These are phyloP conservation scores for Hemiprocne comata DNA, from an alignment of 2,113 vertebrate species.

Conservation along the genomic window DNA sequence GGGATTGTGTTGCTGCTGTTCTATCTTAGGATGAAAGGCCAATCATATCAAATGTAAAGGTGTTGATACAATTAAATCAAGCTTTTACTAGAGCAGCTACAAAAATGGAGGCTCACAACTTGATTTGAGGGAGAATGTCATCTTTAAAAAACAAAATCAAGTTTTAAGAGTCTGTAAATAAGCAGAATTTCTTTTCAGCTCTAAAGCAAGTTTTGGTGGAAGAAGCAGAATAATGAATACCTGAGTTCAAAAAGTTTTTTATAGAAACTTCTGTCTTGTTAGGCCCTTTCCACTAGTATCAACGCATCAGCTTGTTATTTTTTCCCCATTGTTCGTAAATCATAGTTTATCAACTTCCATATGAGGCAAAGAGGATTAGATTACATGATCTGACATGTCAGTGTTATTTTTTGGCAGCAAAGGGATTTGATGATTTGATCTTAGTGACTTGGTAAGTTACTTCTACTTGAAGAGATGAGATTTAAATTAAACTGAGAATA, in stretches of 20 bases:
- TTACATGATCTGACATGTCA: neutral
- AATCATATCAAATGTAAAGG: neutral
- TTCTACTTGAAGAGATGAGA: slow-evolving; percentile 26
- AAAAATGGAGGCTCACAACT: neutral
- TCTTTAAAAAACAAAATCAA: neutral
- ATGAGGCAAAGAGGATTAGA: slow-evolving; percentile 10
- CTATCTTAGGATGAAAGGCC: neutral
- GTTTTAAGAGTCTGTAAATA: neutral
- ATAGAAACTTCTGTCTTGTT: neutral
- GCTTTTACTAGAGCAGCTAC: neutral
- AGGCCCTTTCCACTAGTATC: neutral
- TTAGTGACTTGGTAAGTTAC: slow-evolving; percentile 4
- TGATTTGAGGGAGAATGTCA: neutral
- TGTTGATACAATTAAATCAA: neutral
- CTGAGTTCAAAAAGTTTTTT: neutral
- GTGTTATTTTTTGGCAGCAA: neutral
- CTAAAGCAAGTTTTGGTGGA: neutral
- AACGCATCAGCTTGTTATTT: neutral
- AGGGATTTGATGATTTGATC: slow-evolving; percentile 24
- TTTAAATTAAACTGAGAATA: slow-evolving; percentile 68
- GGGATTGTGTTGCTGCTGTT: neutral
- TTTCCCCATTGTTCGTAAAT: neutral
- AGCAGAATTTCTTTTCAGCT: neutral
- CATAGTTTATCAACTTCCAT: neutral
- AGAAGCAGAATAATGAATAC: neutral